Evolutionary conservation across 2,797 vertebrate genomes (phyloP).

Genomic region (Remorina albescens): DNA sequence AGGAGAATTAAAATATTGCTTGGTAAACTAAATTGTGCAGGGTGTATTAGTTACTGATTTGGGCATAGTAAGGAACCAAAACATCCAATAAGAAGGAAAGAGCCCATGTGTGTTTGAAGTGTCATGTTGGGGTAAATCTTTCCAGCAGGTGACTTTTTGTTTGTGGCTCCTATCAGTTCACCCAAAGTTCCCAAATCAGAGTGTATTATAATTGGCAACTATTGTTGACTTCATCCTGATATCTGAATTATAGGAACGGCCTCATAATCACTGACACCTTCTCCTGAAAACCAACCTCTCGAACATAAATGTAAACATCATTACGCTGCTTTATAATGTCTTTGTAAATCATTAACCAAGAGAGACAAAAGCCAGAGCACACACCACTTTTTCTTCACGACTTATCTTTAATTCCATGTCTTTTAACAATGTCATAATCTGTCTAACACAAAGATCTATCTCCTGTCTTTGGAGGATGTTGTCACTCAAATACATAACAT

Average conservation of each 20-base stretch:
- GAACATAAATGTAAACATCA: not conserved
- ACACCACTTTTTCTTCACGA: not conserved
- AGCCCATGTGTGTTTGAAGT: not conserved
- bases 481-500: slow-evolving; percentile 40
- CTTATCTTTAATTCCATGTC: not conserved
- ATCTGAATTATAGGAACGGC: not conserved
- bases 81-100: not conserved
- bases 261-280: slow-evolving; percentile 12
- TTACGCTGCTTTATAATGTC: not conserved
- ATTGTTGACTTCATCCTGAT: slow-evolving; percentile 1
- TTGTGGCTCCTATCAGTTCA: not conserved
- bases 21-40: too few relatives aligned
- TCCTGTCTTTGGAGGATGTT: not conserved
- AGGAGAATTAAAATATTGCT: not conserved
- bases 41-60: too few relatives aligned
- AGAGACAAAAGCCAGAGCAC: not conserved
- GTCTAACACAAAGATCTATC: not conserved
- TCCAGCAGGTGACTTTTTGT: too few relatives aligned
- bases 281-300: slow-evolving; percentile 11
- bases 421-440: not conserved
- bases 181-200: slow-evolving; percentile 2
- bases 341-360: not conserved
- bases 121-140: not conserved
- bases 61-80: too few relatives aligned
- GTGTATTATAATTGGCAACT: not conserved